Evolutionary conservation across 2,113 vertebrate species (phyloP), one percentile per base, ranked within the genome.

Genomic region (Oncorhynchus nerka): DNA sequence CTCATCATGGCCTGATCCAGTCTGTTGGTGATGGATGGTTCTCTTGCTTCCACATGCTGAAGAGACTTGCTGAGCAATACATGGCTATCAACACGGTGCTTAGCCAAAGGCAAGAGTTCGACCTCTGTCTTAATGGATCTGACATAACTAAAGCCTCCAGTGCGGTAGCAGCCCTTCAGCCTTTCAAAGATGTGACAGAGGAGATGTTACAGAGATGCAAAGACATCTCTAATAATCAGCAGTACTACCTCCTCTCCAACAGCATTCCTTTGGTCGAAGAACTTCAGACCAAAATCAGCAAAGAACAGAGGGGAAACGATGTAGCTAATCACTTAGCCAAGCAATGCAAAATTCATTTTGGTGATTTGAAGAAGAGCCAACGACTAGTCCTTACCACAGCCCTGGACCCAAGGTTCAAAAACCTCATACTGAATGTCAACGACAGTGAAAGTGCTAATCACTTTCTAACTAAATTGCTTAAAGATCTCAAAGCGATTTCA

Each of bases 341-440:
- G 4, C 15, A 48, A 19, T 1, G 62, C 1, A 20, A 55, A 24
- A 4, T 15, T 24, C 19, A 24, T 12, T 73, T 76, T 22, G 9
- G 34, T 15, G 16, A 73, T 19, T 34, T 73, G 9, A 70, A 71
- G 61, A 39, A 64, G 20, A 32, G 7, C 6, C 32, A 49, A 16
- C 51, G 15, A 71, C 28, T 81, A n/a, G 73, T 20, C 22, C 4
- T 74, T 15, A 73, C 64, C 39, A 74, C 75, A 39, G 4, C 59
- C 8, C 71, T 74, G 68, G 79, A 81, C 22, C 66, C 68, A 62
- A 73, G 79, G 77, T 74, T 70, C 61, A 16, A 73, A 70, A n/a
- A 70, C 16, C 19, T 39, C 2, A 28, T 19, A n/a, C 16, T 81
- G 4, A 39, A 13, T 49, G 51, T 72, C 6, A 24, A n/a, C 1